Evolutionary conservation across 2,113 vertebrate genomes (phyloP).

Genomic region (Pteruthius melanotis): DNA sequence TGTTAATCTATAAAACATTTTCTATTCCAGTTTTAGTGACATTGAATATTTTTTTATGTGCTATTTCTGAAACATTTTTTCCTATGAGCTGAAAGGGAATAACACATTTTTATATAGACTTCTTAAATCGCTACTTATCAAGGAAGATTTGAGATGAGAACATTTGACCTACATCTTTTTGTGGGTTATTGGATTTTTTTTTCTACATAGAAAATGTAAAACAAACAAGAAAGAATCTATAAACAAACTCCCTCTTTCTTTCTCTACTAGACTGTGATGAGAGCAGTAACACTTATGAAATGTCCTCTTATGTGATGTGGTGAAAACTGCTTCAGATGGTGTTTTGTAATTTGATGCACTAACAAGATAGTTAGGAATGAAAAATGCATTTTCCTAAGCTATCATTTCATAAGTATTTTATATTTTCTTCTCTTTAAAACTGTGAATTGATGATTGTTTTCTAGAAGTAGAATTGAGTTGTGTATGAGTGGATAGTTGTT

Average conservation of each 20-base stretch:
- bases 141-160: slow-evolving; percentile 64
- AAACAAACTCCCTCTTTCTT: slow-evolving; percentile 58
- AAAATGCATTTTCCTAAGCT: slow-evolving; percentile 47
- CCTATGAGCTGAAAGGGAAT: slow-evolving; percentile 69
- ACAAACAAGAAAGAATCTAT: slow-evolving; percentile 65
- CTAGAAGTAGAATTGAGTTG: background rate
- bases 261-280: slow-evolving; percentile 37
- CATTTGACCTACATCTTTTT: slow-evolving; percentile 57
- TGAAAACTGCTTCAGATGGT: slow-evolving; percentile 52
- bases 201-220: slow-evolving; percentile 56
- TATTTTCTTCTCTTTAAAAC: slow-evolving; percentile 25
- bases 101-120: slow-evolving; percentile 66
- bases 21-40: slow-evolving; percentile 81
- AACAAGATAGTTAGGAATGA: slow-evolving; percentile 62
- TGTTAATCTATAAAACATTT: slow-evolving; percentile 91
- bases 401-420: slow-evolving; percentile 30
- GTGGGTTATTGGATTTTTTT: slow-evolving; percentile 63
- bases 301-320: slow-evolving; percentile 41
- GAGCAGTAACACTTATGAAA: slow-evolving; percentile 53
- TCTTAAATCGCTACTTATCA: slow-evolving; percentile 66
- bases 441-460: background rate
- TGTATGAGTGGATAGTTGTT: background rate
- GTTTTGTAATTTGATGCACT: slow-evolving; percentile 53
- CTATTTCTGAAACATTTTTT: slow-evolving; percentile 73
- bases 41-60: slow-evolving; percentile 77